Base-by-base conservation (phyloP, 1,140 invertebrate species). In the Papilio glaucus region DNA sequence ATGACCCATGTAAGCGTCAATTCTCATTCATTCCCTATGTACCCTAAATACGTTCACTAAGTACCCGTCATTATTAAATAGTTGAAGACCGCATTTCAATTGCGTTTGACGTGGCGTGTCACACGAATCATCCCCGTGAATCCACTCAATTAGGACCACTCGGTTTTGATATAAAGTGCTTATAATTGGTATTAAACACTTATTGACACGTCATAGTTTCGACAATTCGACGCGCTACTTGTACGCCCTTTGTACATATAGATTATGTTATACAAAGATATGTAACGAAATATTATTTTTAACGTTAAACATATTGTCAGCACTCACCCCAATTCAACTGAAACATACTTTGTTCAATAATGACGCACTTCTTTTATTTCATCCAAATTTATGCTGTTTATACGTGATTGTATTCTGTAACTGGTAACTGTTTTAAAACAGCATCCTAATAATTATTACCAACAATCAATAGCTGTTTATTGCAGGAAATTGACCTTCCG, bases 151-250 rank as follows among this genome's bases (percentile, higher is more conserved):
- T 74, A 45, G 72, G 65, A 60, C 57, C 65, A 72, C 73, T 60
- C 71, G 37, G 42, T 82, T 79, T 79, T 74, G 74, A 60, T 82
- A 39, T 71, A 74, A 80, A 82, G 71, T 76, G 82, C 80, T 68
- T 81, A 76, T 83, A 87, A 87, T 85, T 85, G 84, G 70, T 81
- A 81, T 82, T 80, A 82, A 83, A 73, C 73, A 78, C 78, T 85
- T 83, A 83, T 82, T 81, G 82, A 82, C 80, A 84, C 78, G 79
- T 87, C 82, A 83, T 80, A 82, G 77, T 75, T 78, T 72, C 61
- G 74, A n/a, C n/a, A n/a, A 78, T 81, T 79, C 63, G 78, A 75
- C 72, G 71, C 69, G 29, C 62, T 10, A 41, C 62, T n/a, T n/a
- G 15, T 10, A 18, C 49, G 18, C 7, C 8, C 15, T 49, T 45